phyloP scores from a whole-genome alignment of 2,113 vertebrate species.

The Clupea harengus region DNA sequence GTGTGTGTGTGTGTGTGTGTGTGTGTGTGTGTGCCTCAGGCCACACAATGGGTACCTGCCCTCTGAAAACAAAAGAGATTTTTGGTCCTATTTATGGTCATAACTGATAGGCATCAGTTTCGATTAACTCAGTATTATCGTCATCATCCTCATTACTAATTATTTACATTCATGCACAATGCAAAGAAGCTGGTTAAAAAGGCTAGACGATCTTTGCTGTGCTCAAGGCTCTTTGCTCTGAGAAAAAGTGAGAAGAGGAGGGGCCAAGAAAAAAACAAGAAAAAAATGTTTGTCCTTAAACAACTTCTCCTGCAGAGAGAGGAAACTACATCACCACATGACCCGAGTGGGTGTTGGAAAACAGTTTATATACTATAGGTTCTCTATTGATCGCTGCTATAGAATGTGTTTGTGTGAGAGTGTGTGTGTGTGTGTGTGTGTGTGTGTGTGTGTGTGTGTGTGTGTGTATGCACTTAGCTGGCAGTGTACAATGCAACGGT shows the following conservation, averaged over 20 bases:
- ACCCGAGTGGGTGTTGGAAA: neutral
- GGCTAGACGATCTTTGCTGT: too few relatives aligned
- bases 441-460: slow-evolving; percentile 3
- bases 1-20: neutral
- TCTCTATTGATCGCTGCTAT: neutral
- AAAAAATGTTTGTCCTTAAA: neutral
- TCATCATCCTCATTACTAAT: too few relatives aligned
- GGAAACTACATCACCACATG: neutral
- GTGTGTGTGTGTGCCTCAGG: neutral
- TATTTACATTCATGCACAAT: too few relatives aligned
- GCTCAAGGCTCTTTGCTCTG: too few relatives aligned
- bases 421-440: slow-evolving; percentile 2
- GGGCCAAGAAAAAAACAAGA: too few relatives aligned
- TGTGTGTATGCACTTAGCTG: neutral
- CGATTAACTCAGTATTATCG: too few relatives aligned
- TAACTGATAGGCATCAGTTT: neutral
- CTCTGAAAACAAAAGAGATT: too few relatives aligned
- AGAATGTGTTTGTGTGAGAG: neutral
- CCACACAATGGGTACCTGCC: neutral
- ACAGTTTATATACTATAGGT: neutral
- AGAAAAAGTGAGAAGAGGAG: too few relatives aligned
- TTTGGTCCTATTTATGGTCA: neutral
- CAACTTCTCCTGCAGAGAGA: neutral
- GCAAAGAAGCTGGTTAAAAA: too few relatives aligned
- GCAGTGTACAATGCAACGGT: too few relatives aligned